Percentiles rank a stretch among this genome's conserved stretches.
Evolutionary conservation across 2,797 vertebrate genomes (phyloP).

Genomic region (Brachyrhaphis roseni): DNA sequence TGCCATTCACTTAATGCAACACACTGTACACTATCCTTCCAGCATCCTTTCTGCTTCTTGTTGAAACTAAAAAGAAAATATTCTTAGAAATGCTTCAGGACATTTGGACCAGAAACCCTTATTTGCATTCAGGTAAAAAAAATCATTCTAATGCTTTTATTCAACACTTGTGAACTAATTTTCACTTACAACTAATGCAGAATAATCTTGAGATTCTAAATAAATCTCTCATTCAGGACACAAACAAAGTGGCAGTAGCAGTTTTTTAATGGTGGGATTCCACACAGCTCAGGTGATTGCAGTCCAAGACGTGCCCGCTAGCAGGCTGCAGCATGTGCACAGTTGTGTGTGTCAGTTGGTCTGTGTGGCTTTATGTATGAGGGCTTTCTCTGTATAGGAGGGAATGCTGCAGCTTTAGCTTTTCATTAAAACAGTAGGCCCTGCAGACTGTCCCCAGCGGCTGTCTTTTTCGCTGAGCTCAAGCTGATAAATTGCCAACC

Average conservation of each 20-base stretch:
- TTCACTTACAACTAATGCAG: neutral
- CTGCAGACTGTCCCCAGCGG: slow-evolving; percentile 47
- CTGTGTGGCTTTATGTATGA: slow-evolving; percentile 16
- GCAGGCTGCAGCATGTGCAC: slow-evolving; percentile 9
- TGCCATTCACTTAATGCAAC: neutral
- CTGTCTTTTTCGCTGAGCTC: slow-evolving; percentile 45
- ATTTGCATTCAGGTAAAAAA: neutral
- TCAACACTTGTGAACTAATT: neutral
- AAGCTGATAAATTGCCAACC: slow-evolving; percentile 58
- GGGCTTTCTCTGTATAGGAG: slow-evolving; percentile 22
- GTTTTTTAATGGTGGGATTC: slow-evolving; percentile 28
- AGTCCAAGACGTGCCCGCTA: slow-evolving; percentile 24
- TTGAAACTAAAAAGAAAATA: neutral
- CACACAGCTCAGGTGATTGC: slow-evolving; percentile 48
- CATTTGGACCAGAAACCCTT: neutral
- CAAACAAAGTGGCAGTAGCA: slow-evolving; percentile 33
- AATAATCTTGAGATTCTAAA: slow-evolving; percentile 20
- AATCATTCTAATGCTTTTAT: neutral
- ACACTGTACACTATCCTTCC: neutral
- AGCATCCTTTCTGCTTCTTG: neutral
- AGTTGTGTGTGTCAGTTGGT: slow-evolving; percentile 5
- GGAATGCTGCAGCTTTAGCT: slow-evolving; percentile 35
- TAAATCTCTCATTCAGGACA: slow-evolving; percentile 38
- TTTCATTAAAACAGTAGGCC: slow-evolving; percentile 64
- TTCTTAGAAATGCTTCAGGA: neutral